phyloP scores from a whole-genome alignment of 2,888 invertebrate genomes.

The Ochlodes sylvanus region DNA sequence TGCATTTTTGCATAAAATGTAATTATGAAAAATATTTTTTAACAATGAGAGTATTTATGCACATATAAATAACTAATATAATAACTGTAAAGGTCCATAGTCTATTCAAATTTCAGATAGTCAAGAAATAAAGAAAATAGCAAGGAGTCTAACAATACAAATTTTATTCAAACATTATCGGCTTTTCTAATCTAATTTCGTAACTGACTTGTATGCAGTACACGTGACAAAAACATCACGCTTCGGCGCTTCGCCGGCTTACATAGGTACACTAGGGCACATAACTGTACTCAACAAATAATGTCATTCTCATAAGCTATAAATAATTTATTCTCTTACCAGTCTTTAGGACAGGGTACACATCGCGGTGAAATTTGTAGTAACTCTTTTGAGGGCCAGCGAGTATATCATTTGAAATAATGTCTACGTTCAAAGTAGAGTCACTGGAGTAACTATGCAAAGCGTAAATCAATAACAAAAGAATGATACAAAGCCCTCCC shows the following conservation, averaged over 20 bases:
- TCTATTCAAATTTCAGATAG: neutral
- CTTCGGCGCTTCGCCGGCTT: constrained; percentile 52
- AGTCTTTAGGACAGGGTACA: constrained; percentile 70
- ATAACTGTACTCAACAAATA: constrained; percentile 49
- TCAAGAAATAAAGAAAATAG: constrained; percentile 27
- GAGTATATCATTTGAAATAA: constrained; percentile 49
- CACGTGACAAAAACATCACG: constrained; percentile 41
- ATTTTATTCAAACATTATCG: constrained; percentile 5
- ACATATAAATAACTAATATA: too few relatives aligned
- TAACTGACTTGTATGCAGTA: constrained; percentile 15
- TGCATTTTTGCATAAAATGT: too few relatives aligned
- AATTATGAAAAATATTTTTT: too few relatives aligned
- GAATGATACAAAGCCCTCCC: constrained; percentile 76
- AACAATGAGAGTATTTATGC: too few relatives aligned
- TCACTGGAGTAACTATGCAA: constrained; percentile 86
- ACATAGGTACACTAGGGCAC: constrained; percentile 46
- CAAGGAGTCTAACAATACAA: constrained; percentile 6
- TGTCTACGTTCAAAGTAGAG: constrained; percentile 54
- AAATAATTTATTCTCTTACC: constrained; percentile 56
- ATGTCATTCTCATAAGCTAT: constrained; percentile 23
- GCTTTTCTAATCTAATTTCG: constrained; percentile 44
- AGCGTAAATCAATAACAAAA: constrained; percentile 86
- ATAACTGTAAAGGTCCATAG: too few relatives aligned
- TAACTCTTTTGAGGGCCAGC: constrained; percentile 54
- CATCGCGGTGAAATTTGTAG: constrained; percentile 68